phyloP scores from a whole-genome alignment of 2,797 vertebrate species.

The Muraenolepis orangiensis region DNA sequence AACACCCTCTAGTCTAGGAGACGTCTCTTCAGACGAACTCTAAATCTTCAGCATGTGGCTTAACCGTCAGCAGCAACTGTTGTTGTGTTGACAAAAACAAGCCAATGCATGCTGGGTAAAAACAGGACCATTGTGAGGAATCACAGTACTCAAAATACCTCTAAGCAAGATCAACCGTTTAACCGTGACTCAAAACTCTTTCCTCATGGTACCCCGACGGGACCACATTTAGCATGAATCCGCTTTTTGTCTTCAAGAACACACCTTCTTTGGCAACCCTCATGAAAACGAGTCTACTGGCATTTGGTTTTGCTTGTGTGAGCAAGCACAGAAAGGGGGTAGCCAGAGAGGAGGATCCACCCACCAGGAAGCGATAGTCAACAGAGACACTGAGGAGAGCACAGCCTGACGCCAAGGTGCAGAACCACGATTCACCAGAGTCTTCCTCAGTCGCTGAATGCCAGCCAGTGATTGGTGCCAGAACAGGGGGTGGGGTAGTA shows the following conservation, averaged over 20 bases:
- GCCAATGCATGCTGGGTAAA: neutral
- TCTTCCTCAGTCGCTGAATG: constrained; percentile 38
- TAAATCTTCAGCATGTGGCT: neutral
- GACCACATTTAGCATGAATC: too few species aligned
- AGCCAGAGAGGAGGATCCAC: neutral
- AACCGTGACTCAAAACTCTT: neutral
- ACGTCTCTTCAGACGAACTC: neutral
- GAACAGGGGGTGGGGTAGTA: constrained; percentile 14
- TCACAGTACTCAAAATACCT: neutral
- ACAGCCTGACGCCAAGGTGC: constrained; percentile 21
- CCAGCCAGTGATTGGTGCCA: constrained; percentile 41
- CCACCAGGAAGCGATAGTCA: neutral
- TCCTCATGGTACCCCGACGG: neutral
- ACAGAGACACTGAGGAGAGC: constrained; percentile 13
- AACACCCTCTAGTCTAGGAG: neutral
- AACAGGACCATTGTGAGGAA: neutral
- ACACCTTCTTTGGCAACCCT: neutral
- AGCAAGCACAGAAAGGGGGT: neutral
- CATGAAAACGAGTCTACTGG: neutral
- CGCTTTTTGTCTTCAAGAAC: constrained; percentile 29
- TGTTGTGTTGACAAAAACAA: neutral
- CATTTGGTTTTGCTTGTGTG: neutral
- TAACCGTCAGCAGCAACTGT: neutral
- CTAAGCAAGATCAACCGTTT: neutral
- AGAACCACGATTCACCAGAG: constrained; percentile 38